Evolutionary conservation across 2,113 vertebrate genomes (phyloP).

Genomic region (Archocentrus centrarchus): DNA sequence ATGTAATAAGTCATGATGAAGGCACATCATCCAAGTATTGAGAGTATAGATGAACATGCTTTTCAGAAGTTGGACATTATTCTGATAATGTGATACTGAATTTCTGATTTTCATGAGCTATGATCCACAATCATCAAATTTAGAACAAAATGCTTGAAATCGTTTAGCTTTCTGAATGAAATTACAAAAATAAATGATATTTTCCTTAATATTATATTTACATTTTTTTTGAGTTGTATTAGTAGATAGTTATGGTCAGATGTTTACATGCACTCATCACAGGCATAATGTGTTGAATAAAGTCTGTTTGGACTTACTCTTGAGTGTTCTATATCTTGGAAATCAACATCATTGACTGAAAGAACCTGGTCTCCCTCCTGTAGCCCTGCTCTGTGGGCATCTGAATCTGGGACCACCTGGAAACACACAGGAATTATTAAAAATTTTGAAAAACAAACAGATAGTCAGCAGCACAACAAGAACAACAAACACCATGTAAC

Average conservation of each 20-base stretch:
- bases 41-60: background rate
- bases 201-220: background rate
- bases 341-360: constrained; percentile 97
- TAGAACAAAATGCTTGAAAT: no score
- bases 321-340: constrained; percentile 98
- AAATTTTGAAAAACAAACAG: background rate
- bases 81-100: background rate
- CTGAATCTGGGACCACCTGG: constrained; percentile 96
- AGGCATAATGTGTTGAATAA: background rate
- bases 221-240: background rate
- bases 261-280: background rate
- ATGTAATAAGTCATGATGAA: background rate
- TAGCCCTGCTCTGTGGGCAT: constrained; percentile 93
- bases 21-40: background rate
- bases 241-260: background rate
- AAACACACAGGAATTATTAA: constrained; percentile 4
- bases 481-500: background rate
- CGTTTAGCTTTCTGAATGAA: background rate
- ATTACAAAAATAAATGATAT: background rate
- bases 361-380: constrained; percentile 98
- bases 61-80: background rate
- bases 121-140: background rate
- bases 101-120: background rate
- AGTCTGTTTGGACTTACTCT: constrained; percentile 80
- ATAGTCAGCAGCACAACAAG: background rate